Evolutionary conservation across 2,888 invertebrate species (phyloP).

Genomic region (Timema cristinae): DNA sequence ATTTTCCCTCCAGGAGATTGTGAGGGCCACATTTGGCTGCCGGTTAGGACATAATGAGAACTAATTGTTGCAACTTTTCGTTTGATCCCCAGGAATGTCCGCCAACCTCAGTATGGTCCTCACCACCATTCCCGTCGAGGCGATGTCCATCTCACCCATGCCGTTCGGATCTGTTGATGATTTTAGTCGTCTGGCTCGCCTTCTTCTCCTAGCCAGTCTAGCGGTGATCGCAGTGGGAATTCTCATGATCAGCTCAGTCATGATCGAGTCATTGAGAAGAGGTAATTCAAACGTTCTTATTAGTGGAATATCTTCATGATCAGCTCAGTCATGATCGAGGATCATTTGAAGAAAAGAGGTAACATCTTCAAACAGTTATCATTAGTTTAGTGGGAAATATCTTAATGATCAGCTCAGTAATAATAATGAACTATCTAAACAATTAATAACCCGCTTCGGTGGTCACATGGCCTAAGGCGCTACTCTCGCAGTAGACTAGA

Average conservation of each 20-base stretch:
- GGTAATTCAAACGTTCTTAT: no score
- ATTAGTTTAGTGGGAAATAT: slow-evolving; percentile 69
- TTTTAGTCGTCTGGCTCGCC: slow-evolving; percentile 64
- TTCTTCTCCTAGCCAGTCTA: slow-evolving; percentile 60
- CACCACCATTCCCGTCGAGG: neutral
- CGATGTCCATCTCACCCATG: slow-evolving; percentile 53
- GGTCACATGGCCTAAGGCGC: no score
- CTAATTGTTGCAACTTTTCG: no score
- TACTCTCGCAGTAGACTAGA: no score
- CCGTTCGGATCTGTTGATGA: slow-evolving; percentile 54
- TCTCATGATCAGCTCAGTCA: slow-evolving; percentile 71
- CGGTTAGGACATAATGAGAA: no score
- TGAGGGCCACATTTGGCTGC: no score
- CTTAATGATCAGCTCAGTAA: slow-evolving; percentile 70
- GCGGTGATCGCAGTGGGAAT: slow-evolving; percentile 54
- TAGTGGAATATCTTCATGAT: slow-evolving; percentile 68
- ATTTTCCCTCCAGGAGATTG: no score
- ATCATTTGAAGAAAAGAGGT: slow-evolving; percentile 55
- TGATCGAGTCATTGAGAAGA: slow-evolving; percentile 59
- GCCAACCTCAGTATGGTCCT: neutral
- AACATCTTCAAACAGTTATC: slow-evolving; percentile 44
- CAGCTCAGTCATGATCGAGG: slow-evolving; percentile 68
- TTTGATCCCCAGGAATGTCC: slow-evolving; percentile 1
- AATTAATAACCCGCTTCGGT: slow-evolving; percentile 38
- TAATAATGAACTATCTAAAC: slow-evolving; percentile 66